phyloP scores from a whole-genome alignment of 1,140 invertebrate genomes.

The Drosophila pruinosa region DNA sequence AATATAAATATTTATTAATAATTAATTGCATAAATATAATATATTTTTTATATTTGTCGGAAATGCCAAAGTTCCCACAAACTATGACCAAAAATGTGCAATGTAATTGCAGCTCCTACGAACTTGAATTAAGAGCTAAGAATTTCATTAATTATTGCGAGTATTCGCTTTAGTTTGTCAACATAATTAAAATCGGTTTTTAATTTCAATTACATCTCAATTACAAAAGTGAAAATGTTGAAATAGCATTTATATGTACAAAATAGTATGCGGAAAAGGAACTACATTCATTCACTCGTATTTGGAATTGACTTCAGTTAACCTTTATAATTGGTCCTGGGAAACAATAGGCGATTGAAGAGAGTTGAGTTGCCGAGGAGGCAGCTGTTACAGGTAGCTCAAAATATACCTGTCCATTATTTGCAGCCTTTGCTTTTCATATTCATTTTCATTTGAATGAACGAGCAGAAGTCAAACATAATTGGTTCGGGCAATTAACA shows the following conservation, averaged over 20 bases:
- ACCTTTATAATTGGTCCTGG: background rate
- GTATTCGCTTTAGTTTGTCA: background rate
- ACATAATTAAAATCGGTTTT: background rate
- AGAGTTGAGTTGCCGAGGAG: background rate
- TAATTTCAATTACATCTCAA: background rate
- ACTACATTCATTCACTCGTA: background rate
- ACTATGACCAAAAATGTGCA: background rate
- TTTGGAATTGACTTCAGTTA: background rate
- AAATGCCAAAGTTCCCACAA: background rate
- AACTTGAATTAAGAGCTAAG: background rate
- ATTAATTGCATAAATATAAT: background rate
- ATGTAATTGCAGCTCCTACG: background rate
- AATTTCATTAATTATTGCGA: background rate
- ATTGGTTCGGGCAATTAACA: slow-evolving; percentile 39
- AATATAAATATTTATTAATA: background rate
- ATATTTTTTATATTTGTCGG: background rate
- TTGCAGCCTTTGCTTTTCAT: slow-evolving; percentile 22
- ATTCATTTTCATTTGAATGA: slow-evolving; percentile 16
- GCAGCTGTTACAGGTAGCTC: slow-evolving; percentile 1
- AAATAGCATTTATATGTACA: background rate
- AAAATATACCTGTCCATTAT: slow-evolving; percentile 18
- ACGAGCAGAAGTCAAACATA: slow-evolving; percentile 36
- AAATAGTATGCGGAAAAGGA: background rate
- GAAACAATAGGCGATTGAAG: background rate
- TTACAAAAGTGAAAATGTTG: background rate